These are phyloP conservation scores for Neodon shergylaensis DNA, from an alignment of 2,113 vertebrate genomes.

Conservation along the genomic window DNA sequence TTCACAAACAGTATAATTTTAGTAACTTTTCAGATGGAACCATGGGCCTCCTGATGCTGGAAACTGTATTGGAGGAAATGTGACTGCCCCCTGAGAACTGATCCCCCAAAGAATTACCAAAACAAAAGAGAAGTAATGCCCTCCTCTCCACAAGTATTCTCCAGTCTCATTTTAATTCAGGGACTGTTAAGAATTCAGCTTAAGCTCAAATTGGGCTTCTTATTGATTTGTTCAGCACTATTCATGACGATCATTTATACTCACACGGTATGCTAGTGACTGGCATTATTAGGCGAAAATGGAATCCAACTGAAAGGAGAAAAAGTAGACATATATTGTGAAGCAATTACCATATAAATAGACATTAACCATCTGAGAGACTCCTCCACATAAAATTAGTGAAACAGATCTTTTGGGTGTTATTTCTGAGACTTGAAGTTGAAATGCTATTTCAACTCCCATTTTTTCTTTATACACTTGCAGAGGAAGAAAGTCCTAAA, in stretches of 20 bases:
- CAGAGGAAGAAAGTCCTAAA: conserved; percentile 4
- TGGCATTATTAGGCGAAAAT: conserved; percentile 78
- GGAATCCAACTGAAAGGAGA: conserved; percentile 72
- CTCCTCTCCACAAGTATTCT: background rate
- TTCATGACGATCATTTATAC: conserved; percentile 71
- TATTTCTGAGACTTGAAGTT: conserved; percentile 62
- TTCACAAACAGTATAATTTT: background rate
- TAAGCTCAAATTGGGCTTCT: conserved; percentile 57
- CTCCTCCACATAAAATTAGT: conserved; percentile 57
- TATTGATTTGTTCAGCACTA: conserved; percentile 76
- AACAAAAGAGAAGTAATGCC: conserved; percentile 9
- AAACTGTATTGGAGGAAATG: too few relatives aligned
- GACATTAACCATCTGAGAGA: conserved; percentile 73
- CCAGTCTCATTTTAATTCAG: conserved; percentile 75
- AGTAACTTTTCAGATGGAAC: background rate
- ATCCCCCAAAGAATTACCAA: background rate
- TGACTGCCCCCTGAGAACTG: background rate
- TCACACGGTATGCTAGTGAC: conserved; percentile 52
- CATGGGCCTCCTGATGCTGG: too few relatives aligned
- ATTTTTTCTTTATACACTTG: background rate
- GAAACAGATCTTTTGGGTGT: conserved; percentile 49
- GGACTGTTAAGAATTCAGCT: conserved; percentile 54
- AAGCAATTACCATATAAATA: conserved; percentile 79
- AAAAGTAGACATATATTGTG: conserved; percentile 69
- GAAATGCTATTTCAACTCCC: conserved; percentile 40